Percentiles rank a stretch among this genome's conserved stretches.
Conservation (phyloP, 2,113 vertebrate species). For the Sclerurus mexicanus region DNA sequence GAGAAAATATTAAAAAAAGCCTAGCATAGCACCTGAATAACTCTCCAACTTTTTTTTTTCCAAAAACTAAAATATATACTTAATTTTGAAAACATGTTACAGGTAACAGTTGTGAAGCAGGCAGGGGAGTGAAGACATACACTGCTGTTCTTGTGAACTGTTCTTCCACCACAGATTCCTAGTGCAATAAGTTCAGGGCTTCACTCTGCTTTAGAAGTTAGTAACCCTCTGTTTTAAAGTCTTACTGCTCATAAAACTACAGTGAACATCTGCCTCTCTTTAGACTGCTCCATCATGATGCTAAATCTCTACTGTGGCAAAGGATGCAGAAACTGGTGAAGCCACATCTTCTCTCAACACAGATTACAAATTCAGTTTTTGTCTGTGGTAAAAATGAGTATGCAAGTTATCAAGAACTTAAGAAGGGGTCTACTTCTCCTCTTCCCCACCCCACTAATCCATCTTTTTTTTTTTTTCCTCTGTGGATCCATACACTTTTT, state of each 20-base stretch:
- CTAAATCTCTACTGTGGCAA: not conserved
- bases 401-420: not conserved
- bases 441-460: not conserved
- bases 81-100: not conserved
- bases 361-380: not conserved
- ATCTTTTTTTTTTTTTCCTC: not conserved
- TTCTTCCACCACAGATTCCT: not conserved
- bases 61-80: rapidly evolving
- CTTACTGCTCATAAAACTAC: not conserved
- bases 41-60: not conserved
- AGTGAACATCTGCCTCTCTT: not conserved
- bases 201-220: not conserved
- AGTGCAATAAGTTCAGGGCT: not conserved
- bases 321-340: not conserved
- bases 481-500: rapidly evolving
- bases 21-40: not conserved
- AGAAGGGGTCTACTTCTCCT: not conserved
- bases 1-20: not conserved
- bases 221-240: not conserved
- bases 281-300: not conserved
- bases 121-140: not conserved
- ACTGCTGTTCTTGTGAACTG: not conserved
- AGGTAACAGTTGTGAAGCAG: not conserved
- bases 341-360: not conserved
- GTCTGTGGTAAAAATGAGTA: not conserved